Conservation (phyloP, 2,888 invertebrate genomes). For the Chydorus sphaericus region DNA sequence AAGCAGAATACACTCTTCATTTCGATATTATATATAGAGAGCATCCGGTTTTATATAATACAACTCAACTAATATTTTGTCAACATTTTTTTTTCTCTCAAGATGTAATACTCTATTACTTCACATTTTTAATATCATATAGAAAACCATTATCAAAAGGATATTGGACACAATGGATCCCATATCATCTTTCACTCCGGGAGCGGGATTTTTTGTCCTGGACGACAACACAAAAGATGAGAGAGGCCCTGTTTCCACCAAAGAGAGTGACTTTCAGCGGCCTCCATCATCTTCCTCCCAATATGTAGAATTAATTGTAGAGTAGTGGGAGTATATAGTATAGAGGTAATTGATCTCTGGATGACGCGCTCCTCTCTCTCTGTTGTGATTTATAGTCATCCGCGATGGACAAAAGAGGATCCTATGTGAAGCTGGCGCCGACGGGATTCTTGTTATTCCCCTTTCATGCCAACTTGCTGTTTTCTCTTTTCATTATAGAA, state of each 20-base stretch:
- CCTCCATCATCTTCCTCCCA: neutral
- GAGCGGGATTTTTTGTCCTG: neutral
- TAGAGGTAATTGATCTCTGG: too few species aligned
- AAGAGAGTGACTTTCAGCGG: neutral
- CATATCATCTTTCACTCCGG: neutral
- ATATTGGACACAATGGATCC: neutral
- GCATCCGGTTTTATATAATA: neutral
- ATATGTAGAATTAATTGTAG: conserved; percentile 2
- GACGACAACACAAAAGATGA: neutral
- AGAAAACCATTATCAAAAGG: neutral
- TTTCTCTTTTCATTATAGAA: too few species aligned
- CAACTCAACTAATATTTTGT: neutral
- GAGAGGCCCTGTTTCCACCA: conserved; percentile 1
- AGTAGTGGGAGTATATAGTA: neutral
- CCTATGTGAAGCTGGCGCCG: too few species aligned
- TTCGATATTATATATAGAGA: too few species aligned
- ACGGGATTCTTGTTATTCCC: too few species aligned
- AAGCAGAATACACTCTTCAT: too few species aligned
- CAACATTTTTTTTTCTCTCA: neutral
- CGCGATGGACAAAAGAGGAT: too few species aligned
- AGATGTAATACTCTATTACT: neutral
- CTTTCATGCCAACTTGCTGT: too few species aligned
- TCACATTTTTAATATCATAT: too few species aligned
- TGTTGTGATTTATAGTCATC: too few species aligned
- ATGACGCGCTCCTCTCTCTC: too few species aligned